Evolutionary conservation across 2,888 invertebrate species (phyloP).

Genomic region (Apomyelois bistriatella): DNA sequence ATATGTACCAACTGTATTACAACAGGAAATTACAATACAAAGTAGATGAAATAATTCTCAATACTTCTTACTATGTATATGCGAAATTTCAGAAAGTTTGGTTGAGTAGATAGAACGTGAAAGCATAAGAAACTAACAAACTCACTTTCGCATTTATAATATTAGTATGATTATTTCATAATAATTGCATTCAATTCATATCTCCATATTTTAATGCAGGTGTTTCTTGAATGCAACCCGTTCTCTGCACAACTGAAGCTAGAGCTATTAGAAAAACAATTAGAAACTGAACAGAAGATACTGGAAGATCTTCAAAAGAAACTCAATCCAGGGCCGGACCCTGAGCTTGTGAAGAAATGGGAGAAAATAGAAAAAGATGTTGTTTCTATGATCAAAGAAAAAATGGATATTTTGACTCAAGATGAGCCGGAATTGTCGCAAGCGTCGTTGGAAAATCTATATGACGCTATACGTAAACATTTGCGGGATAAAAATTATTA

Average conservation of each 20-base stretch:
- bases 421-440: slow-evolving; percentile 70
- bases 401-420: slow-evolving; percentile 66
- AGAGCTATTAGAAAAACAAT: slow-evolving; percentile 79
- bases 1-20: too few species aligned
- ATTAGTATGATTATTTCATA: too few species aligned
- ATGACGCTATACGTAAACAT: slow-evolving; percentile 62
- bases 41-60: too few species aligned
- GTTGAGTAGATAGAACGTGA: too few species aligned
- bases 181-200: not conserved
- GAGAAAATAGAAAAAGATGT: slow-evolving; percentile 73
- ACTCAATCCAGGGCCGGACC: slow-evolving; percentile 65
- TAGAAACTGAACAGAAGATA: slow-evolving; percentile 81
- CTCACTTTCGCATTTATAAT: too few species aligned
- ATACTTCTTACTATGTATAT: too few species aligned
- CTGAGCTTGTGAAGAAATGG: slow-evolving; percentile 72
- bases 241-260: slow-evolving; percentile 86
- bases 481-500: slow-evolving; percentile 69
- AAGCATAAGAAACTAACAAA: too few species aligned
- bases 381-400: slow-evolving; percentile 67
- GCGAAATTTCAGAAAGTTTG: too few species aligned
- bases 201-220: slow-evolving; percentile 43
- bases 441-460: slow-evolving; percentile 63
- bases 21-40: too few species aligned
- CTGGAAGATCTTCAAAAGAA: slow-evolving; percentile 81
- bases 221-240: slow-evolving; percentile 91